These are phyloP conservation scores for Eucidaris tribuloides DNA, from an alignment of 35 echinoderm and acorn worm species.

Conservation along the genomic window DNA sequence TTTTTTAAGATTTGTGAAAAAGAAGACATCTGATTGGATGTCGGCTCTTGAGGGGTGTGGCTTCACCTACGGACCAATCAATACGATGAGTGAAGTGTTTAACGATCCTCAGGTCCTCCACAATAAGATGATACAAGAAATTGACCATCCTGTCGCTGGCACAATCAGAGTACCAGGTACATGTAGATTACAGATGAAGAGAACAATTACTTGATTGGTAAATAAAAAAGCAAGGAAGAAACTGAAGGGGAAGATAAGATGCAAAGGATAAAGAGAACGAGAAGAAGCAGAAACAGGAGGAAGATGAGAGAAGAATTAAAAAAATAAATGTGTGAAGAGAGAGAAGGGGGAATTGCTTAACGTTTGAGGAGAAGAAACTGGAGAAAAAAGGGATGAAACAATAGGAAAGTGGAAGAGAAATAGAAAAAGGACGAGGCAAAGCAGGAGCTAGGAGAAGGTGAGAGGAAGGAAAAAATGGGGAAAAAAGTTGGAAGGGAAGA, in stretches of 20 bases:
- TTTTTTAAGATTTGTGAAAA: conserved; percentile 75
- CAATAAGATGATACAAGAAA: conserved; percentile 83
- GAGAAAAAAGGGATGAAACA: too few species aligned
- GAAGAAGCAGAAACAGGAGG: neutral
- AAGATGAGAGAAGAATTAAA: neutral
- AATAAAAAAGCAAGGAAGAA: neutral
- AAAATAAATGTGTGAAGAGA: neutral
- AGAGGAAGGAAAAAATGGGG: too few species aligned
- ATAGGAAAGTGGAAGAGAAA: too few species aligned
- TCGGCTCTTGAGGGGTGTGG: conserved; percentile 61
- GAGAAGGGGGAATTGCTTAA: neutral
- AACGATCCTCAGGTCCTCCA: conserved; percentile 87
- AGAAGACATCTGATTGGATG: conserved; percentile 64
- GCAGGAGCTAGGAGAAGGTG: too few species aligned
- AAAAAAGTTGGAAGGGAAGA: too few species aligned
- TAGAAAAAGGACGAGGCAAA: too few species aligned
- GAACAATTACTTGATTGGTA: too few species aligned
- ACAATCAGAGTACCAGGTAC: conserved; percentile 80
- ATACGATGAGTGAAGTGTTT: conserved; percentile 77
- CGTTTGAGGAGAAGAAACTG: too few species aligned
- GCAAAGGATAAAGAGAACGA: too few species aligned
- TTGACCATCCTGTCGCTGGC: conserved; percentile 63
- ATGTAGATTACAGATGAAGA: too few species aligned
- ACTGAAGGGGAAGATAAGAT: too few species aligned
- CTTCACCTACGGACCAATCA: conserved; percentile 83